Evolutionary conservation across 2,888 invertebrate species (phyloP), one percentile per base, ranked within the genome.

Genomic region (Prosapia bicincta): DNA sequence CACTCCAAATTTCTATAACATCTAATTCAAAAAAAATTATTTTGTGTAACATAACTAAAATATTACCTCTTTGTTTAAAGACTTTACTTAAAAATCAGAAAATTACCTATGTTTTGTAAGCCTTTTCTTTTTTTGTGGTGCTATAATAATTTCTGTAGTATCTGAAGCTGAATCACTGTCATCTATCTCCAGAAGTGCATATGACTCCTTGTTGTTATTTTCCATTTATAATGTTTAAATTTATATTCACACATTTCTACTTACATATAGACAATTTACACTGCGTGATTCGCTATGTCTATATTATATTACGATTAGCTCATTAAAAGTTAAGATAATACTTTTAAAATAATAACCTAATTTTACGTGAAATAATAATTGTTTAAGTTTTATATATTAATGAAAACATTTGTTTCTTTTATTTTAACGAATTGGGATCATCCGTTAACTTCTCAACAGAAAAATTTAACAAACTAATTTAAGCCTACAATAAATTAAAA

Each of bases 181-280:
- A 71, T 90, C 88, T 78, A 90, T 83, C 82, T 89, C 89, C 81
- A 91, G 83, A 68, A 91, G 87, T 80, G 90, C 88, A 83, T 90
- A 90, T 79, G 89, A 89, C 85, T 90, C 90, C 82, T 90, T 90
- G 82, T 88, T 88, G 81, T 85, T 84, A 84, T 85, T 88, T 77
- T 74, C 78, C 78, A 78, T 78, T 78, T 67, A 66, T 65, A 54
- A 5, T 54, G 13, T 13, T 9, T 54, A 54, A 54, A 20, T 54
- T 54, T 54, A 20, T 3, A 20, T 54, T 2, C 2, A 54, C 38
- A 38, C 38, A 38, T 38, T 38, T 38, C 38, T 38, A 38, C 20
- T 54, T 20, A 54, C 20, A 54, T 54, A 20, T 54, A 54, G 54
- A 9, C 1, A 20, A 54, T 6, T 54, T n/a, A 54, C 54, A 54